Evolutionary conservation across 2,888 invertebrate genomes (phyloP).

Genomic region (Eupelmus urozonus): DNA sequence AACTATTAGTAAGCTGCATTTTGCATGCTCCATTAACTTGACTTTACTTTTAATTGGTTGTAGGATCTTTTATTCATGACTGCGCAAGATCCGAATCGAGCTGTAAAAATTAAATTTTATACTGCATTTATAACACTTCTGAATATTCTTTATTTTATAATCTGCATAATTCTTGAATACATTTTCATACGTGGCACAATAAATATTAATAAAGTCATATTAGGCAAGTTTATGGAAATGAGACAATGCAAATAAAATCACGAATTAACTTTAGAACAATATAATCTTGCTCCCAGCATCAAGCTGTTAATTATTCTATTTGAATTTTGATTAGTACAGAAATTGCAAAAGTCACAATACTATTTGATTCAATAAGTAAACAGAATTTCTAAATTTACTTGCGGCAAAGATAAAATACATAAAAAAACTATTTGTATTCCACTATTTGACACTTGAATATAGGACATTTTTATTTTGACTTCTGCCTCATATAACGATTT

Average conservation of each 20-base stretch:
- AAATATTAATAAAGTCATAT: constrained; percentile 25
- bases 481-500: no score
- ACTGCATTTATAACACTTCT: constrained; percentile 25
- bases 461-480: no score
- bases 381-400: no score
- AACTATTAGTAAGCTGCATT: neutral
- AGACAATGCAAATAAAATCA: neutral
- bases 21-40: constrained; percentile 8
- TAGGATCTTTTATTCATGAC: constrained; percentile 46
- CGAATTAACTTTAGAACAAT: no score
- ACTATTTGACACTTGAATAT: no score
- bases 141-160: neutral
- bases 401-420: no score
- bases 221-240: constrained; percentile 9
- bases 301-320: no score
- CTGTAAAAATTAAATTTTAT: constrained; percentile 45
- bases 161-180: constrained; percentile 45
- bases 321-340: no score
- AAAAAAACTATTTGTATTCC: no score
- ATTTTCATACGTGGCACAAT: constrained; percentile 26
- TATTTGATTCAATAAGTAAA: no score
- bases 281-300: no score
- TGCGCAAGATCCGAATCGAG: neutral
- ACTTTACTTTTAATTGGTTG: constrained; percentile 33
- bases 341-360: no score